Evolutionary conservation across 2,113 vertebrate species (phyloP).

Genomic region (Hippocampus mohnikei): DNA sequence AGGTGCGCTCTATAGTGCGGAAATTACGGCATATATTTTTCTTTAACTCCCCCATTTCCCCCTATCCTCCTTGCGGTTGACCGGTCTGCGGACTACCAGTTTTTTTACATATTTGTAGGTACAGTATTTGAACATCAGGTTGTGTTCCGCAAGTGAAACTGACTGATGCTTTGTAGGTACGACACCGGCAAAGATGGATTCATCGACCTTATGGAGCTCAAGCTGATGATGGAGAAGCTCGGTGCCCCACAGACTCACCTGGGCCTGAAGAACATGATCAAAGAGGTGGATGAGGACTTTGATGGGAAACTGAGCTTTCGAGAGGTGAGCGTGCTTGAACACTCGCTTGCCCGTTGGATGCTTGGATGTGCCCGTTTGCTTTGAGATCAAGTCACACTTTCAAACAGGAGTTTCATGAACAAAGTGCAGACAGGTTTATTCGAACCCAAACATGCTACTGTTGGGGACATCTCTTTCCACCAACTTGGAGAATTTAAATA

Average conservation of each 20-base stretch:
- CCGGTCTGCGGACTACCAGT: too few relatives aligned
- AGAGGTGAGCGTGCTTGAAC: conserved; percentile 78
- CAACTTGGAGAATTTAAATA: too few relatives aligned
- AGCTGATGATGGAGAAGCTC: conserved; percentile 97
- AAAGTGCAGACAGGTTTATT: background rate
- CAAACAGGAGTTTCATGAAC: background rate
- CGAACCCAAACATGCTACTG: too few relatives aligned
- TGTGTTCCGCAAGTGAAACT: background rate
- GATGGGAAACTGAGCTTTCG: conserved; percentile 93
- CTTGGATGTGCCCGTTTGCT: background rate
- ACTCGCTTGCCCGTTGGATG: background rate
- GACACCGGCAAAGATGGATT: conserved; percentile 81
- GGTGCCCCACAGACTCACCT: conserved; percentile 93
- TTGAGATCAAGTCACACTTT: background rate
- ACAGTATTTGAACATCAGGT: background rate
- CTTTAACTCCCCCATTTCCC: too few relatives aligned
- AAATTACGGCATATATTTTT: too few relatives aligned
- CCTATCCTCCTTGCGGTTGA: too few relatives aligned
- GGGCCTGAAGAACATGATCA: conserved; percentile 97
- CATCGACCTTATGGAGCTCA: conserved; percentile 96
- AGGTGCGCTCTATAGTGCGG: too few relatives aligned
- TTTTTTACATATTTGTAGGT: too few relatives aligned
- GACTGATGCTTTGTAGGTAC: conserved; percentile 43
- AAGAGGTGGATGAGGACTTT: conserved; percentile 94
- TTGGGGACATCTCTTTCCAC: too few relatives aligned